Evolutionary conservation across 2,797 vertebrate genomes (phyloP), one percentile per base, ranked within the genome.

Genomic region (Chloroceryle amazona): DNA sequence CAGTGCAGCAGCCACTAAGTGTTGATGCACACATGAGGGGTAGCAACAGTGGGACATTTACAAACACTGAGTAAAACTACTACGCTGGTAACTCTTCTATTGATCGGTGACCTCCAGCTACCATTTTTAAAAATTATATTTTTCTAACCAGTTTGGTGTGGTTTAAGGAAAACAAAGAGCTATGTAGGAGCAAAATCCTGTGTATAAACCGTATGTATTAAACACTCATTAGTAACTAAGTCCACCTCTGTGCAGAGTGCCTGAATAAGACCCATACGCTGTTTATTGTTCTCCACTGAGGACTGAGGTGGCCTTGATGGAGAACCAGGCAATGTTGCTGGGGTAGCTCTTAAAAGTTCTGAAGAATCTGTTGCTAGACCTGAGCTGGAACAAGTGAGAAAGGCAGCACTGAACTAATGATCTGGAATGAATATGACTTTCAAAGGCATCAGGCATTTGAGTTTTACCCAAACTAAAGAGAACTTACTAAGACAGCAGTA

Each of bases 391-490:
- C 60, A 57, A 94, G 35, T 31, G 62, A 65, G 78, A 74, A 90
- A 42, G 23, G 37, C 18, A 81, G 47, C n/a, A 82, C 21, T 78
- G 79, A 91, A 41, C 60, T 76, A 87, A 71, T 2, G 2, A 29
- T 49, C 51, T 96, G 95, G 94, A 96, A 94, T 95, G 79, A 92
- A 54, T 81, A 65, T 3, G 23, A 51, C 71, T 94, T 91, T 52
- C 44, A 83, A 90, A 65, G 70, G 42, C 73, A 84, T 91, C 66
- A 87, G 51, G 10, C 26, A 70, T 67, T 92, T 86, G 51, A 71
- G 61, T 96, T 91, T 92, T 72, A 81, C 26, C 68, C 79, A 71
- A 90, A 90, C 37, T 71, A 62, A 46, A 81, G 55, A 76, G 47
- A 78, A 47, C 37, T 55, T 62, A 71, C 23, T 51, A 85, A 94